Conservation (phyloP, 2,797 vertebrate genomes). For the Holocentrus rufus region DNA sequence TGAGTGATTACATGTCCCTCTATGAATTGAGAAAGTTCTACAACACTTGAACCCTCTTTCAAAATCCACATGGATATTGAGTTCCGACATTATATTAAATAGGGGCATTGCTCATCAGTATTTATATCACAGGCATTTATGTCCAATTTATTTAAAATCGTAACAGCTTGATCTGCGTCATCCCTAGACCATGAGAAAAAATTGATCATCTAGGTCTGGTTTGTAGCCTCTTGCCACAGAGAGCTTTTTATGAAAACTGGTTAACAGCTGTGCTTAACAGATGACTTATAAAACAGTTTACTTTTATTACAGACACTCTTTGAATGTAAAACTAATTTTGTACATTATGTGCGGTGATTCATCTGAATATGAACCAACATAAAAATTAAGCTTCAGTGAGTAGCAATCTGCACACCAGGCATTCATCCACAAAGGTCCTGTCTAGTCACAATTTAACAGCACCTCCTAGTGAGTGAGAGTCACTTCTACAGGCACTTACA, state of each 20-base stretch:
- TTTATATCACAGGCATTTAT: not conserved
- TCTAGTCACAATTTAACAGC: slow-evolving; percentile 2
- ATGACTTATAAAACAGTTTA: not conserved
- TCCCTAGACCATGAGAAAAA: not conserved
- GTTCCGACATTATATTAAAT: not conserved
- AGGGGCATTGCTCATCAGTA: not conserved
- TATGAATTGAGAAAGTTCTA: too few relatives aligned
- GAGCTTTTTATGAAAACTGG: not conserved
- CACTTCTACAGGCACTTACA: not conserved
- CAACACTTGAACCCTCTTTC: too few relatives aligned
- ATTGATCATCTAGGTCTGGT: not conserved
- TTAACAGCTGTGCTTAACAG: not conserved
- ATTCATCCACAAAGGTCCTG: too few relatives aligned
- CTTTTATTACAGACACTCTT: not conserved
- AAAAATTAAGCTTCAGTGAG: not conserved
- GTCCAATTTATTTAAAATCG: not conserved
- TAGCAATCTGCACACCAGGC: not conserved
- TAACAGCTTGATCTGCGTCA: too few relatives aligned
- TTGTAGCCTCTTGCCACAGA: not conserved
- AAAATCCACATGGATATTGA: not conserved
- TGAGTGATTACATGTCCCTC: too few relatives aligned
- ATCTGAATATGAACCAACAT: not conserved
- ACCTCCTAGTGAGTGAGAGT: slow-evolving; percentile 30
- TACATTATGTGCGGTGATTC: not conserved
- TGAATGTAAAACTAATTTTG: not conserved